Percentiles rank a stretch among this genome's conserved stretches.
Evolutionary conservation across 2,113 vertebrate species (phyloP).

Genomic region (Anthoscopus minutus): DNA sequence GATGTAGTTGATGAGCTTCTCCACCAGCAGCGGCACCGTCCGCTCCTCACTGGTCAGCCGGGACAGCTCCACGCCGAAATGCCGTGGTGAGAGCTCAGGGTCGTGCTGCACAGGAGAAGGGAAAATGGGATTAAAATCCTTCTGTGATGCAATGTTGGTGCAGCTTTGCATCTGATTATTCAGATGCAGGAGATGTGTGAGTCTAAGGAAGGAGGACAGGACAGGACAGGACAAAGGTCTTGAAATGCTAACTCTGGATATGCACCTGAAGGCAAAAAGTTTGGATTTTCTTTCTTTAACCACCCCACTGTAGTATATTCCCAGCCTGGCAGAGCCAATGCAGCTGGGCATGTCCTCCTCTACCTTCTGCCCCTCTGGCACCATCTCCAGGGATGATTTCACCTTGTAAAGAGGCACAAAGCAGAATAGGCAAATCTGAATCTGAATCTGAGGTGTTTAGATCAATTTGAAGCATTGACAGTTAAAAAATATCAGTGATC

Average conservation of each 20-base stretch:
- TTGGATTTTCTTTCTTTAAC: neutral
- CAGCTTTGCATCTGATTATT: rapidly evolving
- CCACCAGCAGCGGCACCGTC: constrained; percentile 88
- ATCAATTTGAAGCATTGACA: neutral
- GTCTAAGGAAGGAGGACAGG: neutral
- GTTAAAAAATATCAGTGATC: neutral
- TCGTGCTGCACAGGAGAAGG: constrained; percentile 77
- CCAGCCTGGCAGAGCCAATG: neutral
- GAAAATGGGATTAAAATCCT: neutral
- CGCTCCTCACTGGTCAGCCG: constrained; percentile 91
- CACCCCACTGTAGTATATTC: neutral
- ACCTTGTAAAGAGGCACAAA: rapidly evolving
- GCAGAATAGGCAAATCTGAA: neutral
- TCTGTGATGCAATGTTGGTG: neutral
- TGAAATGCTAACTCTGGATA: neutral
- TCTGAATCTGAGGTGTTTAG: neutral
- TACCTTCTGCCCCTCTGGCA: neutral
- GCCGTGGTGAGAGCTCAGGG: constrained; percentile 88
- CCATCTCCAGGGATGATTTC: neutral
- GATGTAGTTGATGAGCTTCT: constrained; percentile 97
- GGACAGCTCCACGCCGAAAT: constrained; percentile 92
- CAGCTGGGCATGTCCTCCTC: neutral
- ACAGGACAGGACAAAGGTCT: neutral
- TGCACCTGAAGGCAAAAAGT: neutral
- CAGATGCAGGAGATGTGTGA: neutral